Evolutionary conservation across 2,888 invertebrate genomes (phyloP), one percentile per base, ranked within the genome.

Genomic region (Hyles lineata): DNA sequence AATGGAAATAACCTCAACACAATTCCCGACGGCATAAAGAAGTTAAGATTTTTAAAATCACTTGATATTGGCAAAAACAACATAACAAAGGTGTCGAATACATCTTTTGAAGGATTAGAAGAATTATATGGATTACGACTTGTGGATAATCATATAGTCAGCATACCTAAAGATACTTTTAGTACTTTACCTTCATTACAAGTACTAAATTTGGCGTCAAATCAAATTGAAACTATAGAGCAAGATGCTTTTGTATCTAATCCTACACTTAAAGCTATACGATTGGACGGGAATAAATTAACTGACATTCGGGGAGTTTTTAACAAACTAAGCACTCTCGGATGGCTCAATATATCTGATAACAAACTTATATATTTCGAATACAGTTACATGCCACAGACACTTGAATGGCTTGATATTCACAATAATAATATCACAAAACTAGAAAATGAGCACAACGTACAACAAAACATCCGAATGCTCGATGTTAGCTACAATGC

Each of bases 21-120:
- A 70, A 95, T 97, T 60, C 97, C 97, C 32, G 95, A 95, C 72
- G 96, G 97, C 3, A 95, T 97, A 19, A 96, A 95, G 73, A 96
- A 96, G 77, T 90, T 98, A 60, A 91, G 95, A 70, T 96, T 96
- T 83, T 90, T 98, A 73, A 97, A 97, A 88, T 96, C 97, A 0
- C 95, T 98, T 71, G 97, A 98, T 89, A 95, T 98, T 76, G 97
- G 97, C 7, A 97, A 97, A 87, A 98, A 98, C 89, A 96, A 96
- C 76, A 96, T 98, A 79, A 95, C 96, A 70, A 94, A 93, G 74
- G 95, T 98, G 76, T 95, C 95, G n/a, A 97, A 97, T 85, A 95
- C 96, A 58, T 97, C 97, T 32, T 97, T 98, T 85, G 95, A 96
- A 80, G 97, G 97, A 0, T 90, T 98, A 77, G 96, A 96, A 84